Conservation (phyloP, 2,113 vertebrate genomes). For the Isichthys henryi region DNA sequence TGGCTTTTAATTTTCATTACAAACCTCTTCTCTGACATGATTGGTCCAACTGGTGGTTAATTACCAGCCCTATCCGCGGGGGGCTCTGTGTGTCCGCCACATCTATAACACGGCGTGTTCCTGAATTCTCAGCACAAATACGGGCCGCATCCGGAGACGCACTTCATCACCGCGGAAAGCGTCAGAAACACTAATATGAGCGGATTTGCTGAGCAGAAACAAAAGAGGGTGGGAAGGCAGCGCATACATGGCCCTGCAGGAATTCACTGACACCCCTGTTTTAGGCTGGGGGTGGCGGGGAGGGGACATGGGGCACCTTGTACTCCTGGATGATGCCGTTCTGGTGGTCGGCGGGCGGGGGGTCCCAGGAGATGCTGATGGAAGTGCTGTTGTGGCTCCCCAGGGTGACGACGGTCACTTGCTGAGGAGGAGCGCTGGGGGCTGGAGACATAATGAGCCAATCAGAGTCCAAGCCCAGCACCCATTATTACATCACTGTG, state of each 20-base stretch:
- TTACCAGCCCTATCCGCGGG: neutral
- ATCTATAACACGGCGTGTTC: neutral
- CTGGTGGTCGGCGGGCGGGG: constrained; percentile 88
- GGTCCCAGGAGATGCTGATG: constrained; percentile 97
- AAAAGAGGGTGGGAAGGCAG: neutral
- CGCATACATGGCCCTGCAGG: neutral
- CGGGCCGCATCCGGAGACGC: neutral
- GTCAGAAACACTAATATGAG: neutral
- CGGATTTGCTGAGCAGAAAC: neutral
- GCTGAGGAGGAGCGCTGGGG: constrained; percentile 92
- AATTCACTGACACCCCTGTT: neutral
- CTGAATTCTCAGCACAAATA: constrained; percentile 20
- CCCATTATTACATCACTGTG: neutral
- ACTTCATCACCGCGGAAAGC: neutral
- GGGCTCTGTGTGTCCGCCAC: neutral
- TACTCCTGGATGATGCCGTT: constrained; percentile 98
- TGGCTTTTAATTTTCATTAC: neutral
- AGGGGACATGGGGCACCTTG: constrained; percentile 62
- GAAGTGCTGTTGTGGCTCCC: constrained; percentile 95
- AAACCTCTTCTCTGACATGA: neutral
- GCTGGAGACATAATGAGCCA: constrained; percentile 56
- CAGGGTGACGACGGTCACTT: constrained; percentile 88
- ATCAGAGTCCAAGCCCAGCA: neutral
- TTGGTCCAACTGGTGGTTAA: neutral
- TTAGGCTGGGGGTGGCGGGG: neutral